phyloP scores from a whole-genome alignment of 1,140 invertebrate genomes.

The Drosophila watanabei region DNA sequence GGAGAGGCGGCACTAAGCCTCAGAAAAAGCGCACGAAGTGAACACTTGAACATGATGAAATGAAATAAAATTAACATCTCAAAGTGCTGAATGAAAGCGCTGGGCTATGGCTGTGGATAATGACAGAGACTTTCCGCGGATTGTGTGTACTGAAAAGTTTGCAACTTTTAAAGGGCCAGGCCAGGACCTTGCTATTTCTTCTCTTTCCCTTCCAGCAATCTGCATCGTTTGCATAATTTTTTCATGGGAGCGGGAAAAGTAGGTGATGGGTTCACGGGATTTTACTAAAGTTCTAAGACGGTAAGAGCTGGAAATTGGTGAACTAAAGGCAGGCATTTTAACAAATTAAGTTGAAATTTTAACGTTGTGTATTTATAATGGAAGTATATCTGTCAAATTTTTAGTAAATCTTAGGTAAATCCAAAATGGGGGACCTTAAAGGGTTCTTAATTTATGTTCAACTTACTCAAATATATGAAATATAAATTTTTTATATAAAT shows the following conservation, averaged over 20 bases:
- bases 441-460: no score
- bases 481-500: no score
- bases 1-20: conserved; percentile 30
- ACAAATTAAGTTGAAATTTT: not conserved
- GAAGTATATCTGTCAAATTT: not conserved
- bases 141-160: conserved; percentile 37
- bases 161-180: conserved; percentile 33
- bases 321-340: not conserved
- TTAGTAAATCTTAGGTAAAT: no score
- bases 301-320: not conserved
- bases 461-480: no score
- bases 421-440: no score
- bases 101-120: conserved; percentile 21
- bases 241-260: conserved; percentile 41
- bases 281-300: not conserved
- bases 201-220: conserved; percentile 23
- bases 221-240: conserved; percentile 71
- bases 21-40: conserved; percentile 38
- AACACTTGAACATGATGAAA: conserved; percentile 68
- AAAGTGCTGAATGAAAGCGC: conserved; percentile 33
- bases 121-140: conserved; percentile 22
- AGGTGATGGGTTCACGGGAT: conserved; percentile 14
- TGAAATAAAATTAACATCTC: conserved; percentile 70
- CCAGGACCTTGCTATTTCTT: not conserved
- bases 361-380: not conserved